Evolutionary conservation across 2,113 vertebrate species (phyloP), one percentile per base, ranked within the genome.

Genomic region (Trematomus loennbergii): DNA sequence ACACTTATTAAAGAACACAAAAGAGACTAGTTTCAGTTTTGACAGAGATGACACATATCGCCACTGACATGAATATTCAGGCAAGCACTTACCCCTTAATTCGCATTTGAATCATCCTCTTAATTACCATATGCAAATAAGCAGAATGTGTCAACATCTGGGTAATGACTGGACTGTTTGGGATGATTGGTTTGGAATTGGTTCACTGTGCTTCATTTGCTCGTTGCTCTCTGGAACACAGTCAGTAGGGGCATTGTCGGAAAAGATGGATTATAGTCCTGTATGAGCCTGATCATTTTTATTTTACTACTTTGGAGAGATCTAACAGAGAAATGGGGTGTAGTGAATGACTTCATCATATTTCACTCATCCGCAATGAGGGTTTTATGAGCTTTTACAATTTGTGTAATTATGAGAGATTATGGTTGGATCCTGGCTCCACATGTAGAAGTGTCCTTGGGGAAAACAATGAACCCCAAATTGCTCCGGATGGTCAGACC

Each of bases 81-180:
- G 77, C 55, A 60, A 64, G 36, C 54, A 65, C 61, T 89, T 88
- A 49, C 25, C 70, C 78, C 29, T 75, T 49, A 71, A 82, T 89
- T 84, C 72, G 82, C 66, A 77, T 84, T 86, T 85, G 79, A 87
- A 91, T 90, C 75, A 70, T 84, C 66, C 29, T 66, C 52, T 20
- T 79, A 70, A 90, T 93, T 91, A 87, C 73, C 78, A 91, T 88
- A 93, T 92, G 82, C 81, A 92, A 86, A 93, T 89, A 48, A 88
- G 70, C 25, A 52, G 67, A 67, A 75, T 77, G 59, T 72, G 70
- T 85, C 77, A 73, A 77, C 84, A 88, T 89, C 77, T 86, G 82
- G 50, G 65, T 87, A 78, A 87, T 25, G 60, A 89, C 54, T 46
- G 64, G 53, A 70, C 65, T 70, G 70, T 78, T 66, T 52, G 64